Conservation (phyloP, 2,888 invertebrate genomes). For the Xanthorhoe designata region DNA sequence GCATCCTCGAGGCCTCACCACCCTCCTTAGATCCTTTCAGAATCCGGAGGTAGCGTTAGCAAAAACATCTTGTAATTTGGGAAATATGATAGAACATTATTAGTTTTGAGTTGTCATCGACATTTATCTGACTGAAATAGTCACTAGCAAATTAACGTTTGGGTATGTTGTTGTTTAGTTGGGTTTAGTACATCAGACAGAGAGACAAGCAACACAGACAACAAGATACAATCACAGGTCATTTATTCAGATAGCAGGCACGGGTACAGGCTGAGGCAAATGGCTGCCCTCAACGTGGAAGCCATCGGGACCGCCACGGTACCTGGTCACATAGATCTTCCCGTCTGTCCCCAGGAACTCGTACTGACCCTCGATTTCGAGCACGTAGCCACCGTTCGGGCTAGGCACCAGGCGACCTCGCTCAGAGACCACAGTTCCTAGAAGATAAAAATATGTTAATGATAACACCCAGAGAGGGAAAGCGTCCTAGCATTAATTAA, state of each 20-base stretch:
- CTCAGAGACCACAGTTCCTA: slow-evolving; percentile 66
- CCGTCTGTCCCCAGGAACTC: slow-evolving; percentile 63
- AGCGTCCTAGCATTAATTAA: too few relatives aligned
- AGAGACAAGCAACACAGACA: neutral
- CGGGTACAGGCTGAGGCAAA: slow-evolving; percentile 52
- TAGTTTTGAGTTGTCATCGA: neutral
- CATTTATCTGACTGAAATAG: too few relatives aligned
- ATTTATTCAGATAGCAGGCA: slow-evolving; percentile 38
- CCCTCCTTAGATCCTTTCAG: slow-evolving; percentile 85
- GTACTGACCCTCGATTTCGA: slow-evolving; percentile 64
- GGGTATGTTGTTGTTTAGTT: neutral
- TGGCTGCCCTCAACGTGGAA: slow-evolving; percentile 61
- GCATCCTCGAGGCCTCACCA: slow-evolving; percentile 82
- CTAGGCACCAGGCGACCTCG: slow-evolving; percentile 58
- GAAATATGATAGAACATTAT: neutral
- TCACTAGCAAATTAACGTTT: too few relatives aligned
- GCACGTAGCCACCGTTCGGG: slow-evolving; percentile 53
- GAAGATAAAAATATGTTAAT: neutral
- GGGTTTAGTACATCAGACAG: neutral
- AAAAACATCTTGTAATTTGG: slow-evolving; percentile 31
- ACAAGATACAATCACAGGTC: slow-evolving; percentile 10
- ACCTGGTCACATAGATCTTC: slow-evolving; percentile 58
- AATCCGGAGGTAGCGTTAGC: slow-evolving; percentile 71
- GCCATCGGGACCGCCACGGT: slow-evolving; percentile 59
- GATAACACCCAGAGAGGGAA: too few relatives aligned